Percentiles rank a stretch among this genome's conserved stretches.
phyloP scores from a whole-genome alignment of 2,888 invertebrate genomes.

The Nineta flava region DNA sequence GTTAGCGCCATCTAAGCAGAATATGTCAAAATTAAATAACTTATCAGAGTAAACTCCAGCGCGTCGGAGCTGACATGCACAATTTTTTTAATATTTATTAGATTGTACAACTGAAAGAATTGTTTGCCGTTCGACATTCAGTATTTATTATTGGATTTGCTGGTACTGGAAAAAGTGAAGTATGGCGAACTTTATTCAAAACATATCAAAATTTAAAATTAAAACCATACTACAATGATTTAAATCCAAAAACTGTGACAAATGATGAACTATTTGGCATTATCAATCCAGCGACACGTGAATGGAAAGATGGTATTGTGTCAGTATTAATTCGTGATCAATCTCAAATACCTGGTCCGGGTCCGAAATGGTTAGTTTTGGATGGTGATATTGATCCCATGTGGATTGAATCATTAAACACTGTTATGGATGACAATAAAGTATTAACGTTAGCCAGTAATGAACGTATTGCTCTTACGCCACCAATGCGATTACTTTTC shows the following conservation, averaged over 20 bases:
- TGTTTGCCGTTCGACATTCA: conserved; percentile 86
- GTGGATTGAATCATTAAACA: conserved; percentile 96
- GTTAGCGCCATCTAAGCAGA: too few relatives aligned
- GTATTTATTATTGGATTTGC: conserved; percentile 76
- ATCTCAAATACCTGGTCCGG: conserved; percentile 72
- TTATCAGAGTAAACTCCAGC: too few relatives aligned
- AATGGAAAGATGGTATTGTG: conserved; percentile 86
- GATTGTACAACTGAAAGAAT: conserved; percentile 83
- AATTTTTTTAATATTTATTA: conserved; percentile 18
- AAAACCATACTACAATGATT: conserved; percentile 72
- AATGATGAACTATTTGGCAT: conserved; percentile 91
- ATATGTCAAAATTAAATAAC: too few relatives aligned
- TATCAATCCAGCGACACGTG: conserved; percentile 83
- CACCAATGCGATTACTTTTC: conserved; percentile 80
- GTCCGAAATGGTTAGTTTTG: conserved; percentile 87
- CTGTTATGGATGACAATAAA: conserved; percentile 96
- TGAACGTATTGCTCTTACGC: conserved; percentile 81
- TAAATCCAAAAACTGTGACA: conserved; percentile 93
- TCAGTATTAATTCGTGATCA: conserved; percentile 88
- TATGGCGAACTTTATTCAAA: conserved; percentile 78
- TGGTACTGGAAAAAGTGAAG: conserved; percentile 83
- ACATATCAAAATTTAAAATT: conserved; percentile 69
- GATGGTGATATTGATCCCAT: conserved; percentile 96
- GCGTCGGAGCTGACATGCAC: too few relatives aligned
- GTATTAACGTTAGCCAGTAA: conserved; percentile 84